Conservation (phyloP, 2,113 vertebrate species). For the Spea multiplicata region DNA sequence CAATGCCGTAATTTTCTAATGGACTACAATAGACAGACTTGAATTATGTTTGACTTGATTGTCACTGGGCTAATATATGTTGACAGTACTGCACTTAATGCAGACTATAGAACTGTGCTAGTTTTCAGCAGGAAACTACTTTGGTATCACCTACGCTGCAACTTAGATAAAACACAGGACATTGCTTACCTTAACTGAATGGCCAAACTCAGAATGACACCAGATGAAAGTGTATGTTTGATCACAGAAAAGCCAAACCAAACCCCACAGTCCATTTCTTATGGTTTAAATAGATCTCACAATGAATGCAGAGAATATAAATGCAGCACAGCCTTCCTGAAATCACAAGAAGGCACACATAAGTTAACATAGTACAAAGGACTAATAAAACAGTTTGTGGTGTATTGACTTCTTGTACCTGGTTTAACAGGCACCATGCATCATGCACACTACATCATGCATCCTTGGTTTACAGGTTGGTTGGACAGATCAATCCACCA, state of each 20-base stretch:
- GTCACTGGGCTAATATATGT: neutral
- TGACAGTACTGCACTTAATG: neutral
- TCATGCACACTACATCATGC: no score
- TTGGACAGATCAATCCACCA: no score
- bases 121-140: neutral
- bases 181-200: constrained; percentile 83
- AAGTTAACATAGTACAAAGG: neutral
- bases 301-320: constrained; percentile 56
- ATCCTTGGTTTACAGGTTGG: no score
- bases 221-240: constrained; percentile 78
- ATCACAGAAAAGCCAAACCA: constrained; percentile 78
- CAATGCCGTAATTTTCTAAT: constrained; percentile 32
- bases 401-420: no score
- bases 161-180: neutral
- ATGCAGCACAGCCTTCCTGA: constrained; percentile 56
- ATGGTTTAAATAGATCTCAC: constrained; percentile 41
- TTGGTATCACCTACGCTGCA: neutral
- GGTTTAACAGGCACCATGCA: no score
- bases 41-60: neutral
- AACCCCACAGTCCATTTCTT: constrained; percentile 94
- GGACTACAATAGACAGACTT: neutral
- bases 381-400: no score
- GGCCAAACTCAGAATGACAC: constrained; percentile 78
- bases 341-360: constrained; percentile 48
- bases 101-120: neutral